Evolutionary conservation across 2,113 vertebrate species (phyloP), one percentile per base, ranked within the genome.

Genomic region (Hydrolagus affinis): DNA sequence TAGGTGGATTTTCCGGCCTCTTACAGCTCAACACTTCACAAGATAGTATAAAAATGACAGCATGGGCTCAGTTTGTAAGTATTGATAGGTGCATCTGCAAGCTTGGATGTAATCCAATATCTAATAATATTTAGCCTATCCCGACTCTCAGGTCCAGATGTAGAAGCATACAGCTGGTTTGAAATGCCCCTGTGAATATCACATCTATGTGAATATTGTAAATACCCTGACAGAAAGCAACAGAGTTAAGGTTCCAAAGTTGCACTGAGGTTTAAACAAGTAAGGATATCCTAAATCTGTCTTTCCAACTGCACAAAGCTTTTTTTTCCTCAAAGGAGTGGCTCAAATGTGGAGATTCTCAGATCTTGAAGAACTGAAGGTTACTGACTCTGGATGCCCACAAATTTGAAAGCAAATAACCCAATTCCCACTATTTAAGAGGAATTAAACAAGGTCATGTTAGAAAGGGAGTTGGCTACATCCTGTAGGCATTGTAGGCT

Each of bases 101-200:
- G 60, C 1, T 1, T 66, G 78, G 62, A 83, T 83, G 4, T 19
- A 9, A 11, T 83, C 78, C 62, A 68, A 83, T 14, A 83, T 66
- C 23, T 83, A 62, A 17, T 83, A 11, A 17, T 12, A 3, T 19
- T 83, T 83, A 83, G 32, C 78, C 62, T 21, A 66, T 28, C 14
- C 0, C 25, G 78, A 64, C 21, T 1, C 32, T 83, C 66, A 28
- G 59, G 14, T 28, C 66, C 62, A 17, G 78, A 19, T 66, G 10
- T 25, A 83, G 62, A 83, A 83, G 19, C 66, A 15, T 25, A 83
- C 78, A 83, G 78, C 78, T 83, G 78, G 78, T 68, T 15, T 66
- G 21, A 32, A 11, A 32, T 83, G 62, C 78, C 60, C 28, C 78
- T 21, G 78, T 66, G 78, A 25, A 32, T 30, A 21, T 8, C 17